phyloP scores from a whole-genome alignment of 2,797 vertebrate genomes.

The Peromyscus eremicus region DNA sequence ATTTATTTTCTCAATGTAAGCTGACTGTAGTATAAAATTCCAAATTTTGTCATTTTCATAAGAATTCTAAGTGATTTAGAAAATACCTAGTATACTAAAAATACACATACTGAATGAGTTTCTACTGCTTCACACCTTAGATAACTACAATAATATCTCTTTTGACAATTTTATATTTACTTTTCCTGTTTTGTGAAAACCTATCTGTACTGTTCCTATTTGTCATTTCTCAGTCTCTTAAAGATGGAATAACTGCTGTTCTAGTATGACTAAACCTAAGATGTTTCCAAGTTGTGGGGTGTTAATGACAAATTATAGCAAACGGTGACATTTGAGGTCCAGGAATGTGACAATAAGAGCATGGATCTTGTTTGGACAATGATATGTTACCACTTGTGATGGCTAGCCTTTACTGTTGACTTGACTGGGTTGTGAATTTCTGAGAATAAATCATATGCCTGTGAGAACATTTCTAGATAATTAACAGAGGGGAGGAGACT shows the following conservation, averaged over 20 bases:
- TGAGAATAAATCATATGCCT: neutral
- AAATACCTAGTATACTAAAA: conserved; percentile 6
- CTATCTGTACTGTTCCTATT: neutral
- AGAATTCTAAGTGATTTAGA: neutral
- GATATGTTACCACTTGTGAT: neutral
- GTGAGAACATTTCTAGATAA: neutral
- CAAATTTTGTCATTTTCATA: neutral
- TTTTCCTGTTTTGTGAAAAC: conserved; percentile 46
- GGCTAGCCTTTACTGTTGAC: neutral
- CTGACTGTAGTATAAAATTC: neutral
- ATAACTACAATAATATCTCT: neutral
- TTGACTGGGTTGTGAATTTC: neutral
- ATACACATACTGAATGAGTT: conserved; percentile 33
- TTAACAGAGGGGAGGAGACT: neutral
- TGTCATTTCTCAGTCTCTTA: neutral
- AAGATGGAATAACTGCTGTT: neutral
- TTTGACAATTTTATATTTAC: conserved; percentile 29
- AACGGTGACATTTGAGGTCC: neutral
- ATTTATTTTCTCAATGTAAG: neutral
- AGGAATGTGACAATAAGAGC: neutral
- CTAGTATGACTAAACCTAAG: neutral
- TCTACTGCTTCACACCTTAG: neutral
- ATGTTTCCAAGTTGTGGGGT: neutral
- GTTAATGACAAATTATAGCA: neutral
- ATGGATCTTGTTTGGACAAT: neutral